Conservation (phyloP, 2,888 invertebrate species). For the Pachymerium ferrugineum region DNA sequence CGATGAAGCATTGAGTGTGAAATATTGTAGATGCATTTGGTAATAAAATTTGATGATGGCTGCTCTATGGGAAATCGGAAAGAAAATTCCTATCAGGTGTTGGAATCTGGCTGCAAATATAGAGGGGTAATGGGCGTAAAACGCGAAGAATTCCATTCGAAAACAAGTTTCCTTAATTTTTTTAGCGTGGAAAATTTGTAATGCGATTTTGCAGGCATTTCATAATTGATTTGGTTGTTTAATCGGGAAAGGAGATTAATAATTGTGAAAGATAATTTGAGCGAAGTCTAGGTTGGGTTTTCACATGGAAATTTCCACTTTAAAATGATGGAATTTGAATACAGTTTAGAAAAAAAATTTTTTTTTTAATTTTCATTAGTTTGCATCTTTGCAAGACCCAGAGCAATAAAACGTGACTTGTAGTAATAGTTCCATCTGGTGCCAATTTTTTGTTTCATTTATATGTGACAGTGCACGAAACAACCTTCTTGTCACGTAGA, state of each 20-base stretch:
- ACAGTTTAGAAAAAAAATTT: constrained; percentile 1
- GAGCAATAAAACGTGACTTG: constrained; percentile 6
- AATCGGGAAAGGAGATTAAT: neutral
- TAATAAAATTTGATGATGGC: constrained; percentile 16
- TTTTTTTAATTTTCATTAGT: neutral
- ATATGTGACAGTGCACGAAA: neutral
- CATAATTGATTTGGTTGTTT: no score
- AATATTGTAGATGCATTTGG: constrained; percentile 16
- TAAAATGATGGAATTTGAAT: neutral
- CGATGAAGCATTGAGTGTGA: neutral
- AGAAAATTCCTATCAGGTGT: neutral
- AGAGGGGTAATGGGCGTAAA: neutral
- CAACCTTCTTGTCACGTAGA: neutral
- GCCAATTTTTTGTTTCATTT: neutral
- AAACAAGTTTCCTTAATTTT: no score
- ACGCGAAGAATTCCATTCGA: neutral
- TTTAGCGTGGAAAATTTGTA: neutral
- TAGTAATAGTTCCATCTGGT: constrained; percentile 10
- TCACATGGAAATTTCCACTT: neutral
- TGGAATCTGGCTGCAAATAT: neutral
- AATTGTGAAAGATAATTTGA: neutral
- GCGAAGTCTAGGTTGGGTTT: neutral
- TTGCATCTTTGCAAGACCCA: neutral
- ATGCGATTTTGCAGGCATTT: neutral
- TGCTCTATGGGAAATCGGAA: neutral